phyloP scores from a whole-genome alignment of 92 coral and sea anemone genomes.

The Epizoanthus illoricatus region DNA sequence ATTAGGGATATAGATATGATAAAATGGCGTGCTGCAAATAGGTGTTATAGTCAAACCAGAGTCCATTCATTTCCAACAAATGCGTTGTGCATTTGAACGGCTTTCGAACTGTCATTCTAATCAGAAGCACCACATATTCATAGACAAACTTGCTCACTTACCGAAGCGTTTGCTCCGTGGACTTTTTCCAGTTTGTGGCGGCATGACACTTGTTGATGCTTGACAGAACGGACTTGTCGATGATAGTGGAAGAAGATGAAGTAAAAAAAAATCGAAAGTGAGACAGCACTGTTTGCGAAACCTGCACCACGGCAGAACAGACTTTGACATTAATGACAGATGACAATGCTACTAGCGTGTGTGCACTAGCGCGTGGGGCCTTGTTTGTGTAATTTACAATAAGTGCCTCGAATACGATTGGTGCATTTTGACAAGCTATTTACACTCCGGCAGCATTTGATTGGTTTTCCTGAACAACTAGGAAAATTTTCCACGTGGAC shows the following conservation, averaged over 20 bases:
- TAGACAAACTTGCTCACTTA: constrained; percentile 64
- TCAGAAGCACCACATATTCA: constrained; percentile 30
- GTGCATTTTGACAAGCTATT: constrained; percentile 91
- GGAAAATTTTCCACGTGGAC: constrained; percentile 98
- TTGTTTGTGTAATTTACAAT: constrained; percentile 98
- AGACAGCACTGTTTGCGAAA: constrained; percentile 92
- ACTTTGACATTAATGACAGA: constrained; percentile 99
- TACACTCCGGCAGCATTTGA: constrained; percentile 88
- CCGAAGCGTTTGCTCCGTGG: constrained; percentile 80
- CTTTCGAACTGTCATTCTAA: constrained; percentile 62
- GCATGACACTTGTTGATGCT: constrained; percentile 50
- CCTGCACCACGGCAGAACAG: constrained; percentile 94
- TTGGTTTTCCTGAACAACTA: constrained; percentile 89
- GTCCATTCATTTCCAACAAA: constrained; percentile 76
- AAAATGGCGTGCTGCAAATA: constrained; percentile 1
- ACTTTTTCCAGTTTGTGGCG: constrained; percentile 79
- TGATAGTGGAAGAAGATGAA: background rate
- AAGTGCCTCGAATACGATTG: constrained; percentile 77
- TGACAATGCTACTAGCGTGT: constrained; percentile 83
- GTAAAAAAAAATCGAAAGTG: constrained; percentile 30
- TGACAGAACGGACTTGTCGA: background rate
- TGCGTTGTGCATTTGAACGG: constrained; percentile 92
- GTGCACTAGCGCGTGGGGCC: constrained; percentile 91
- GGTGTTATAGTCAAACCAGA: constrained; percentile 49
- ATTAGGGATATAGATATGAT: background rate